Base-by-base conservation (phyloP, 2,888 invertebrate genomes). In the Conistra vaccinii region DNA sequence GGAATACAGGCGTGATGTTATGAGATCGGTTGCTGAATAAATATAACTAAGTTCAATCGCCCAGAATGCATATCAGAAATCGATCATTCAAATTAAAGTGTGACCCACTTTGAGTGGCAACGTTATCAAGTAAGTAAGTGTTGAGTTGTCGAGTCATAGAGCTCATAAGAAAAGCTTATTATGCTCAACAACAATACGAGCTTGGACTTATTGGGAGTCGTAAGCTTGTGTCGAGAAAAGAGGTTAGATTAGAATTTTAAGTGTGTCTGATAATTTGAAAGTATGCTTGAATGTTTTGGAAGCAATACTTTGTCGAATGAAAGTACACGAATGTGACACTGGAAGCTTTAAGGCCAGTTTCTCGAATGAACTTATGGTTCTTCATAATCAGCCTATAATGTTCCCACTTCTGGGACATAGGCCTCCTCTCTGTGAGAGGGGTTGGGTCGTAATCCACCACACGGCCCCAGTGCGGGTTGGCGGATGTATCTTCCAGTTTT, bases 71-170 rank as follows among this genome's bases (percentile, higher is more conserved):
- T 65, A 72, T 79, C 51, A 66, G 53, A 78, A 65, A 79, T 60
- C 61, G 57, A 67, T 80, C 57, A 66, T 69, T 80, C 69, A 80
- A 66, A 80, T 78, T 63, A 77, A 68, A 58, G 42, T 51, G 3
- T 76, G 76, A 55, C 80, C 70, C 48, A 81, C 26, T 81, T 81
- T 20, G n/a, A 69, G 66, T 62, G n/a, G 53, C 32, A 9, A 51
- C 39, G 29, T 62, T 81, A 80, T 80, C 81, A 58, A 58, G n/a
- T 57, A 61, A 74, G 42, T 63, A 71, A 77, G 63, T 78, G 70
- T 76, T 63, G 76, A 76, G 55, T 48, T 71, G 71, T 70, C 51
- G 57, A 76, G 76, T 77, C 61, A 61, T 5, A 29, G 17, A 48
- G 32, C 39, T 62, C 39, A 66, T 57, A 75, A 80, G 80, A 75